Conservation (phyloP, 2,888 invertebrate species). For the Cataglyphis altisquamis region DNA sequence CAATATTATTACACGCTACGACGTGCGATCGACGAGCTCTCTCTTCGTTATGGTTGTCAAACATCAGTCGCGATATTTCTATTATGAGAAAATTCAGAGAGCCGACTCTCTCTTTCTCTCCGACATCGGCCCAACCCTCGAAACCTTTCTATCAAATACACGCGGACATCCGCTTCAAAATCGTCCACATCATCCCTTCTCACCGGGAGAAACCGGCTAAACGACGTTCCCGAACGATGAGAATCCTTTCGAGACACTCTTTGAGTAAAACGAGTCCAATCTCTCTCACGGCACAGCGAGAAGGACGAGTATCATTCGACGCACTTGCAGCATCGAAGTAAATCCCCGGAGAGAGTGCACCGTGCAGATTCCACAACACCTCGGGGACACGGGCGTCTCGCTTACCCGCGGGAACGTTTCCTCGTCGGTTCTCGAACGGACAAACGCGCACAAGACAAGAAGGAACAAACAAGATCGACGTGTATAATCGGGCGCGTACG, state of each 20-base stretch:
- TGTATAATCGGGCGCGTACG: background rate
- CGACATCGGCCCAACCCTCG: conserved; percentile 24
- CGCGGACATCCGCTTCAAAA: conserved; percentile 2
- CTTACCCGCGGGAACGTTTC: conserved; percentile 40
- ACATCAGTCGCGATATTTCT: background rate
- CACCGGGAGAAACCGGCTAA: background rate
- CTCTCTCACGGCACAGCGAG: conserved; percentile 1
- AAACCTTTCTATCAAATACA: background rate
- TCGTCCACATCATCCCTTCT: conserved; percentile 4
- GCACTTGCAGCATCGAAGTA: conserved; percentile 4
- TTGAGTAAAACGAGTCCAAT: background rate
- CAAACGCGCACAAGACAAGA: background rate
- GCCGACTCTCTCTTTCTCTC: background rate
- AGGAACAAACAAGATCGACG: conserved; percentile 47
- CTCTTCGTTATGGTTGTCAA: conserved; percentile 33
- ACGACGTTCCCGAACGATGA: background rate
- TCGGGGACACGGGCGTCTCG: conserved; percentile 36
- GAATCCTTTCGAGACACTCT: conserved; percentile 12
- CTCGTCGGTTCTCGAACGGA: background rate
- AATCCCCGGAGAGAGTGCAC: conserved; percentile 8
- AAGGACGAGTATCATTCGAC: conserved; percentile 23
- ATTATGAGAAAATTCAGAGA: background rate
- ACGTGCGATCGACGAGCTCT: conserved; percentile 64
- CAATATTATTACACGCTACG: conserved; percentile 42
- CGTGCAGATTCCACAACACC: conserved; percentile 36